Percentiles rank a stretch among this genome's conserved stretches.
phyloP scores from a whole-genome alignment of 2,888 invertebrate species.

The Prosopocoilus inquinatus region DNA sequence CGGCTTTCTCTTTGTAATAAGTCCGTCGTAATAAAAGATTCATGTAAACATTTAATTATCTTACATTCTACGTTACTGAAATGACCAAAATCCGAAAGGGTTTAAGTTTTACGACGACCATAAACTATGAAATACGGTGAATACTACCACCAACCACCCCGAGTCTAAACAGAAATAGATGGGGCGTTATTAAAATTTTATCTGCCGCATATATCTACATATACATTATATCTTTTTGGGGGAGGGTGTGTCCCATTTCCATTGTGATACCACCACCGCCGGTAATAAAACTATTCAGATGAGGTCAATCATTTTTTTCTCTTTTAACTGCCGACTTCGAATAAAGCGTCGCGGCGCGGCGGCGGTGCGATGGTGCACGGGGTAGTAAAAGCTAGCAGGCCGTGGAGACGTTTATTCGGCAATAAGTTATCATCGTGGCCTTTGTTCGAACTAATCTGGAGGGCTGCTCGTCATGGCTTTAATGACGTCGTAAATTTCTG shows the following conservation, averaged over 20 bases:
- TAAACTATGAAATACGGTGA: too few relatives aligned
- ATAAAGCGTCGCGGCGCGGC: too few relatives aligned
- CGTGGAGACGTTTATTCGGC: slow-evolving; percentile 41
- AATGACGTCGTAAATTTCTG: slow-evolving; percentile 44
- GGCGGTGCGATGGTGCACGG: too few relatives aligned
- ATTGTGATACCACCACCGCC: slow-evolving; percentile 9
- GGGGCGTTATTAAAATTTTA: slow-evolving; percentile 13
- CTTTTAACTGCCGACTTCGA: too few relatives aligned
- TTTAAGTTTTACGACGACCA: too few relatives aligned
- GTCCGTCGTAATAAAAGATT: too few relatives aligned
- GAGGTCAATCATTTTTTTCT: slow-evolving; percentile 15
- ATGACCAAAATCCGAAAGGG: too few relatives aligned
- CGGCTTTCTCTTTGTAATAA: too few relatives aligned
- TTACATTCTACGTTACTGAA: too few relatives aligned
- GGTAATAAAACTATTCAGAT: slow-evolving; percentile 17
- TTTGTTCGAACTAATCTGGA: slow-evolving; percentile 42
- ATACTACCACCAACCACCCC: too few relatives aligned
- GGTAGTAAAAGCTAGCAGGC: slow-evolving; percentile 37
- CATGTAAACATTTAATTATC: too few relatives aligned
- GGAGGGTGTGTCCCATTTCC: slow-evolving; percentile 9
- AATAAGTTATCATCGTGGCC: slow-evolving; percentile 44
- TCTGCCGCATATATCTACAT: slow-evolving; percentile 14
- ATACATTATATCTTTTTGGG: not conserved
- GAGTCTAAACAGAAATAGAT: slow-evolving; percentile 12
- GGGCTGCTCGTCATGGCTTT: slow-evolving; percentile 43